Evolutionary conservation across 2,888 invertebrate species (phyloP).

Genomic region (Heliconius aoede): DNA sequence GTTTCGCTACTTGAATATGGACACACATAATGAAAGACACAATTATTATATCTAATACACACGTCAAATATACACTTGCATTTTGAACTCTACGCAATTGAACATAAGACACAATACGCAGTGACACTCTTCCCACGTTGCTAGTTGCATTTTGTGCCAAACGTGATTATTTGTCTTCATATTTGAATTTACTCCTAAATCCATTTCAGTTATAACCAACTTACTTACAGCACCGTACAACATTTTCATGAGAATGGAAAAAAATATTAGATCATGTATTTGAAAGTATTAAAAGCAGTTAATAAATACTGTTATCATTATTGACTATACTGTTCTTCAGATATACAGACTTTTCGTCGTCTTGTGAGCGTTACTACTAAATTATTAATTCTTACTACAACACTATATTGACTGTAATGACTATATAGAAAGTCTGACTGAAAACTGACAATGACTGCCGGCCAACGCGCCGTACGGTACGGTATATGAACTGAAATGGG

Average conservation of each 20-base stretch:
- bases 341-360: too few species aligned
- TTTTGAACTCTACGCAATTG: conserved; percentile 31
- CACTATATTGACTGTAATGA: background rate
- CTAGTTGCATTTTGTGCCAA: conserved; percentile 59
- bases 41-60: conserved; percentile 10
- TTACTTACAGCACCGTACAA: background rate
- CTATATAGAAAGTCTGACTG: too few species aligned
- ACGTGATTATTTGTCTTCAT: conserved; percentile 41
- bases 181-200: conserved; percentile 38
- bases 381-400: background rate
- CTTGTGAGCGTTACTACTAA: too few species aligned
- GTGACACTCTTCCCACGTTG: conserved; percentile 65
- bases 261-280: background rate
- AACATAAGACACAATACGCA: conserved; percentile 63
- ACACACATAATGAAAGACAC: conserved; percentile 25
- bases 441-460: background rate
- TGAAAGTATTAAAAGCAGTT: background rate
- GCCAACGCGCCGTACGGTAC: background rate
- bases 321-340: background rate
- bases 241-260: background rate
- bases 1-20: conserved; percentile 32
- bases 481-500: conserved; percentile 44
- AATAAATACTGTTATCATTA: background rate
- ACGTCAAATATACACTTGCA: conserved; percentile 20
- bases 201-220: conserved; percentile 42